phyloP scores from a whole-genome alignment of 2,888 invertebrate species.

The Polydrusus cervinus region DNA sequence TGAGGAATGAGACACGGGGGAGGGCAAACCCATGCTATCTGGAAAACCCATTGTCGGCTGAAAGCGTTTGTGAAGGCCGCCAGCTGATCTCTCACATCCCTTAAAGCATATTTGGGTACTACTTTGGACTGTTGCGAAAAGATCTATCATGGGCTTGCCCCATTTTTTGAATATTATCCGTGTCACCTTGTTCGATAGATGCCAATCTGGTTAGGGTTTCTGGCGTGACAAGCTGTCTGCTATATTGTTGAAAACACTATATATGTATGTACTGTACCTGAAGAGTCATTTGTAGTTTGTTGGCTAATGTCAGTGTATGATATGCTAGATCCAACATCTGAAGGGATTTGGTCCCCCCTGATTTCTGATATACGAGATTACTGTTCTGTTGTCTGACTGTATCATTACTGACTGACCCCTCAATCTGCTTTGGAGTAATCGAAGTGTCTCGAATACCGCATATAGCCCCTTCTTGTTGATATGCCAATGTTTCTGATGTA shows the following conservation, averaged over 20 bases:
- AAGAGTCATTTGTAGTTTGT: not conserved
- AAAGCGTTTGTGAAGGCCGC: conserved; percentile 55
- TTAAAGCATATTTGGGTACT: conserved; percentile 49
- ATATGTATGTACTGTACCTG: not conserved
- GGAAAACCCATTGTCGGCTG: conserved; percentile 52
- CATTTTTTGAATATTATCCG: conserved; percentile 50
- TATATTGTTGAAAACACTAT: conserved; percentile 14
- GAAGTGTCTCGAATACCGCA: conserved; percentile 20
- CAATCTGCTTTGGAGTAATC: not conserved
- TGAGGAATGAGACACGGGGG: conserved; percentile 60
- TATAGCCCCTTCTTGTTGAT: conserved; percentile 41
- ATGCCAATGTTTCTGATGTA: conserved; percentile 38
- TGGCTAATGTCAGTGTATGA: not conserved
- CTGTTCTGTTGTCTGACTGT: conserved; percentile 47
- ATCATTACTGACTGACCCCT: conserved; percentile 23
- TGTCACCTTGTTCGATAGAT: conserved; percentile 40
- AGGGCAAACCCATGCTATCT: conserved; percentile 60
- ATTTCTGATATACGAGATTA: conserved; percentile 48
- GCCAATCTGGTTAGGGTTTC: conserved; percentile 51
- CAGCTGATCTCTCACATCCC: conserved; percentile 40
- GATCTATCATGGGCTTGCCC: conserved; percentile 54
- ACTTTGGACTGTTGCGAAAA: conserved; percentile 54
- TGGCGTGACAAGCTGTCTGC: conserved; percentile 25
- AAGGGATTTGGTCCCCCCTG: conserved; percentile 19
- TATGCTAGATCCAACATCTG: not conserved